A percentile compares a stretch with the other conserved stretches of the same genome.
Evolutionary conservation across 2,797 vertebrate genomes (phyloP).

Genomic region (Bovichtus diacanthus): DNA sequence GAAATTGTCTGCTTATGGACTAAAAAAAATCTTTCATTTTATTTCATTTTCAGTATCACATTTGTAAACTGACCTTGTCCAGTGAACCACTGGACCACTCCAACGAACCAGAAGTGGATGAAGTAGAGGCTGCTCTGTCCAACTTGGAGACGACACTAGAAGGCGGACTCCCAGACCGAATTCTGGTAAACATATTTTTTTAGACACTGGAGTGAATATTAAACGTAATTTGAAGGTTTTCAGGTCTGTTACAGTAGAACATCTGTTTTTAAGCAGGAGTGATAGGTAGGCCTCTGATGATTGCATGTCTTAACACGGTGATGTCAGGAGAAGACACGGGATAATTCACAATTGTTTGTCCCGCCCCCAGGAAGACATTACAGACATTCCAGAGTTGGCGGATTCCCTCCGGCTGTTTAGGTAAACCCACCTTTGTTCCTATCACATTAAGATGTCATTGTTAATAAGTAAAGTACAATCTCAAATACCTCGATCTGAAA

Average conservation of each 20-base stretch:
- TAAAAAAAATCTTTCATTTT: not conserved
- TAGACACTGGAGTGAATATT: conserved; percentile 2
- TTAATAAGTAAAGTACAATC: not conserved
- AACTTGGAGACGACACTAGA: conserved; percentile 95
- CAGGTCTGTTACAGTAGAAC: conserved; percentile 37
- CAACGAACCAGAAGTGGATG: conserved; percentile 92
- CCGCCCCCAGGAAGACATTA: conserved; percentile 96
- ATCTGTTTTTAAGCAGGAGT: conserved; percentile 58
- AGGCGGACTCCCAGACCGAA: conserved; percentile 87
- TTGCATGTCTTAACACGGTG: conserved; percentile 58
- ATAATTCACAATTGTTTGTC: conserved; percentile 75
- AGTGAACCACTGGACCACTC: conserved; percentile 85
- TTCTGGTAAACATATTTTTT: conserved; percentile 87
- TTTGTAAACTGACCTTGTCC: conserved; percentile 93
- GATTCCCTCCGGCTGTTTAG: conserved; percentile 94
- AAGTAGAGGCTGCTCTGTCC: conserved; percentile 96
- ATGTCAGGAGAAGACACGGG: conserved; percentile 49
- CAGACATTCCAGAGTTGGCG: conserved; percentile 96
- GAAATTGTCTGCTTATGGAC: not conserved
- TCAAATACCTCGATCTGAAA: not conserved
- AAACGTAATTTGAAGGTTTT: conserved; percentile 16
- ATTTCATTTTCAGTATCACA: conserved; percentile 89
- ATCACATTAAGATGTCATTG: not conserved
- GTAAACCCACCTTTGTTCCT: conserved; percentile 82
- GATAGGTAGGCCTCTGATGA: conserved; percentile 41